Percentiles rank a stretch among this genome's conserved stretches.
Conservation (phyloP, 2,888 invertebrate genomes). For the Clepsis dumicolana region DNA sequence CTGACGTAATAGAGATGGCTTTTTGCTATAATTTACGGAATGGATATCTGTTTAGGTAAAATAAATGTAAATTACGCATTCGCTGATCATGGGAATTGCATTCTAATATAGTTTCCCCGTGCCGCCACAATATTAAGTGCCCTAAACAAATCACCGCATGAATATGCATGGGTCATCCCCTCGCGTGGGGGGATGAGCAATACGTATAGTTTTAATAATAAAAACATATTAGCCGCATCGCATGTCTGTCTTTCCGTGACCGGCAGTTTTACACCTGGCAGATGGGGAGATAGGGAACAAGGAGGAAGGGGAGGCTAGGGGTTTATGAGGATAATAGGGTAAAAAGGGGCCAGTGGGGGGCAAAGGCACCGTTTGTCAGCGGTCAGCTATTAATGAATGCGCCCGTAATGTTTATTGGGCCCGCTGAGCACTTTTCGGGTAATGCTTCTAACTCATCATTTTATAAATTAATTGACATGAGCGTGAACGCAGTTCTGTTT, state of each 20-base stretch:
- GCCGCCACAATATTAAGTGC: conserved; percentile 49
- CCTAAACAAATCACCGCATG: conserved; percentile 80
- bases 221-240: conserved; percentile 85
- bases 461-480: conserved; percentile 73
- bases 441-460: conserved; percentile 76
- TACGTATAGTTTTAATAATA: conserved; percentile 80
- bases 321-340: conserved; percentile 69
- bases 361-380: conserved; percentile 79
- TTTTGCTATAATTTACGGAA: no score
- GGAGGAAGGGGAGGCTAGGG: conserved; percentile 57
- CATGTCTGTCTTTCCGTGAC: conserved; percentile 85
- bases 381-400: conserved; percentile 83
- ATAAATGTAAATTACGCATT: background rate
- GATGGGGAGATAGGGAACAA: conserved; percentile 62
- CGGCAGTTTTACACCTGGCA: conserved; percentile 85
- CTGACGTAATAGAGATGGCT: no score
- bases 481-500: conserved; percentile 35
- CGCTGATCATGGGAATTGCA: background rate
- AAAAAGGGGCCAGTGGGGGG: conserved; percentile 62
- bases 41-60: no score
- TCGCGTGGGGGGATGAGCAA: conserved; percentile 68
- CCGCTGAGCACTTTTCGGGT: conserved; percentile 77
- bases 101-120: conserved; percentile 16
- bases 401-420: conserved; percentile 81
- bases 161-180: conserved; percentile 81